A percentile compares a stretch with the other conserved stretches of the same genome.
These are phyloP conservation scores for Galerucella pusilla DNA, from an alignment of 2,888 invertebrate species.

Conservation along the genomic window DNA sequence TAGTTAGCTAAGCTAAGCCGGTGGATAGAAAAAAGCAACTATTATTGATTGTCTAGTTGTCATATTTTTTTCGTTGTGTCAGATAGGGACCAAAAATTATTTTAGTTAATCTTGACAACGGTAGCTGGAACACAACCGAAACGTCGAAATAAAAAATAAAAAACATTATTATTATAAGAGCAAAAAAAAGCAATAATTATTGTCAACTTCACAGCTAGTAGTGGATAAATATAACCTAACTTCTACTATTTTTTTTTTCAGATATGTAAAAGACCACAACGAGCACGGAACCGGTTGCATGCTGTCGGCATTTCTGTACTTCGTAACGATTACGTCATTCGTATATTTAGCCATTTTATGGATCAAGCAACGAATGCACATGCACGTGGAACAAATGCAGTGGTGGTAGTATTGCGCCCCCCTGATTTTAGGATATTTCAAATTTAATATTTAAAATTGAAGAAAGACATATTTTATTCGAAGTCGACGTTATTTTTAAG, in stretches of 20 bases:
- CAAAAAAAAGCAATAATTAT: too few species aligned
- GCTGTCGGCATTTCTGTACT: conserved; percentile 64
- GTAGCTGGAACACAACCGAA: too few species aligned
- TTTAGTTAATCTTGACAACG: too few species aligned
- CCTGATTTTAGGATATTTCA: conserved; percentile 30
- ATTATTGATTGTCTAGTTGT: too few species aligned
- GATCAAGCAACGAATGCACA: conserved; percentile 63
- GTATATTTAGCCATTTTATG: conserved; percentile 63
- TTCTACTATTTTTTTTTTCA: conserved; percentile 24
- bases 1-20: too few species aligned
- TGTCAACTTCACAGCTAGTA: too few species aligned
- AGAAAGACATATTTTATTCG: conserved; percentile 34
- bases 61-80: too few species aligned
- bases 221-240: too few species aligned
- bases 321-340: conserved; percentile 63
- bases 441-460: conserved; percentile 32
- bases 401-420: conserved; percentile 59
- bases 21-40: too few species aligned
- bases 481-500: conserved; percentile 32
- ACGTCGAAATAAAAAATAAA: too few species aligned
- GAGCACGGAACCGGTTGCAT: conserved; percentile 62
- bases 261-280: conserved; percentile 44
- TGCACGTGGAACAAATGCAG: conserved; percentile 63
- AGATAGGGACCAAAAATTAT: too few species aligned
- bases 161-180: too few species aligned